Conservation (phyloP, 2,797 vertebrate genomes). For the Eurystomus glaucurus region DNA sequence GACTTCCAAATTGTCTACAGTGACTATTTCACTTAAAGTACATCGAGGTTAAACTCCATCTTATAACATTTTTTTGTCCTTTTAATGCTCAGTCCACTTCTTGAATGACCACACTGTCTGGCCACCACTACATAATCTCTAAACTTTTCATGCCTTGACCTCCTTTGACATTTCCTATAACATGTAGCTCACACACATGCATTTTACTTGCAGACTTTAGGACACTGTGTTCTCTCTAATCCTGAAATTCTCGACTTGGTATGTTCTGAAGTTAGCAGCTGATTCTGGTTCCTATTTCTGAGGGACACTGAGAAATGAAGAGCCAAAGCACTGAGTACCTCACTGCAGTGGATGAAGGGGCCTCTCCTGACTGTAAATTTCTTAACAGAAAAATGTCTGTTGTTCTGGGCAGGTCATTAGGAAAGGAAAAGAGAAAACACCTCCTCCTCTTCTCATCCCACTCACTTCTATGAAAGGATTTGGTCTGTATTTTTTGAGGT, state of each 20-base stretch:
- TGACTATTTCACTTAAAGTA: not conserved
- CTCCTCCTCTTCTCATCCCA: not conserved
- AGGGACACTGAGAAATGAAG: not conserved
- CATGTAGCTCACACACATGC: not conserved
- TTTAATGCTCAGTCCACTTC: not conserved
- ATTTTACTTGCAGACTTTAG: not conserved
- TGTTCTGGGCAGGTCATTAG: not conserved
- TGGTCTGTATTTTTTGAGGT: conserved; percentile 13
- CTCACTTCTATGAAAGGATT: conserved; percentile 27
- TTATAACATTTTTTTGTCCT: not conserved
- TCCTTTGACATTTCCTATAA: not conserved
- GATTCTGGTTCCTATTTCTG: not conserved
- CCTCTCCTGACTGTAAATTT: not conserved
- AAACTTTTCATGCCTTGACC: not conserved
- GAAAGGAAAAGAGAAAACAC: not conserved
- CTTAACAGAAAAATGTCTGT: not conserved
- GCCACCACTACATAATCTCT: fast-evolving
- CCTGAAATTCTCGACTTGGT: not conserved
- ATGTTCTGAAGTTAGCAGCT: not conserved
- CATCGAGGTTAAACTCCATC: not conserved
- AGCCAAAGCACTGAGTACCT: not conserved
- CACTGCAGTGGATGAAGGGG: not conserved
- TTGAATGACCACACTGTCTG: not conserved
- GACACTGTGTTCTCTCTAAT: not conserved
- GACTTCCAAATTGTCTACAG: not conserved